Percentiles rank a stretch among this genome's conserved stretches.
Evolutionary conservation across 2,113 vertebrate species (phyloP).

Genomic region (Sminthopsis crassicaudata): DNA sequence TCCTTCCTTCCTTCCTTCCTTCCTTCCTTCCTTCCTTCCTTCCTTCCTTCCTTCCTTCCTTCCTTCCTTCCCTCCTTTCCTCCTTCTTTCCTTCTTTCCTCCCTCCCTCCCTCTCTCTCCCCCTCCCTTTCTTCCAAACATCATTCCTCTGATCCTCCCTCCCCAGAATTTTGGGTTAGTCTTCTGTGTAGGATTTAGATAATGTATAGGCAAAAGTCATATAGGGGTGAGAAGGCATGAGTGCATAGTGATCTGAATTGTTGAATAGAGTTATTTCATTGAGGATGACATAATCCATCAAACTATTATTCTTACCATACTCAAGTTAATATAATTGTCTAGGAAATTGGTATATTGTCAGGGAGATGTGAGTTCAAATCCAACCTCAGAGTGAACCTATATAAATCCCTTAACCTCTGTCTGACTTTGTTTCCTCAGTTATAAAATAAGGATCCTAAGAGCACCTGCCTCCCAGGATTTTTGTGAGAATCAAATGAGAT

Average conservation of each 20-base stretch:
- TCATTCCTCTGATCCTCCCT: too few relatives aligned
- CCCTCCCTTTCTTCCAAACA: too few relatives aligned
- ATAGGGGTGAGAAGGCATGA: background rate
- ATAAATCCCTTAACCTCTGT: background rate
- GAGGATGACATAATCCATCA: background rate
- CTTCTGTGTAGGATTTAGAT: background rate
- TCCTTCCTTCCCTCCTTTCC: too few relatives aligned
- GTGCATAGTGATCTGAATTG: background rate
- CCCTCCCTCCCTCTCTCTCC: too few relatives aligned
- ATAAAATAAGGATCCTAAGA: background rate
- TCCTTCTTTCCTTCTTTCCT: too few relatives aligned
- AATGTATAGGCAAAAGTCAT: background rate
- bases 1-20: too few relatives aligned
- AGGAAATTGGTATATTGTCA: background rate
- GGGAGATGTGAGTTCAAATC: background rate
- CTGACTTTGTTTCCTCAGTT: background rate
- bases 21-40: fast-evolving
- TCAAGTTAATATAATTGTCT: background rate
- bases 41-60: too few relatives aligned
- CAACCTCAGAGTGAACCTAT: background rate
- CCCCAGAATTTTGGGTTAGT: background rate
- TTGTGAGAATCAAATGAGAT: background rate
- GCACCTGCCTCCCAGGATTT: background rate
- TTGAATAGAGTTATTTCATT: background rate
- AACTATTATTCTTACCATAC: background rate